Conservation (phyloP, 2,797 vertebrate species). For the Tympanoctomys barrerae region DNA sequence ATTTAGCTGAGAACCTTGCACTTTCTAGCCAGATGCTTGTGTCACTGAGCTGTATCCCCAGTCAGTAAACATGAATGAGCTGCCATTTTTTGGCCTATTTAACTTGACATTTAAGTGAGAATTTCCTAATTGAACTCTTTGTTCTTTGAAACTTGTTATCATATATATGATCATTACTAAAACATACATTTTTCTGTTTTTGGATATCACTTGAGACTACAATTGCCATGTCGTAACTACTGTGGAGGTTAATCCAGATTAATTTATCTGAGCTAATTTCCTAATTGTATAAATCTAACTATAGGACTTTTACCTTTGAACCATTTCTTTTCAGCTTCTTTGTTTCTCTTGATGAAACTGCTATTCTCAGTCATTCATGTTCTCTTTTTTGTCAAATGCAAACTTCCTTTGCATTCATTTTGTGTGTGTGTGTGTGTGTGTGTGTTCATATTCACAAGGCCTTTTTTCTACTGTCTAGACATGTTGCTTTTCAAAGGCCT, state of each 20-base stretch:
- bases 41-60: too few relatives aligned
- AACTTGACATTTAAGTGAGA: neutral
- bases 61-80: neutral
- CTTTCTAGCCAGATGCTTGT: too few relatives aligned
- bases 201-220: neutral
- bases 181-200: neutral
- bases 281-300: neutral
- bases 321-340: neutral
- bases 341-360: neutral
- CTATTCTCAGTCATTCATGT: neutral
- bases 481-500: neutral
- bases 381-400: neutral
- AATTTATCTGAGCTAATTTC: neutral
- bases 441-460: neutral
- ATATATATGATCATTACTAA: neutral
- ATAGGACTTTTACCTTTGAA: neutral
- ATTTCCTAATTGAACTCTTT: neutral
- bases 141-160: neutral
- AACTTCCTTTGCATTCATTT: neutral
- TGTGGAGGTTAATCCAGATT: neutral
- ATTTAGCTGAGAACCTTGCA: too few relatives aligned
- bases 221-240: neutral
- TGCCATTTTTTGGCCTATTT: conserved; percentile 27
- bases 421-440: neutral
- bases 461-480: neutral